Evolutionary conservation across 2,888 invertebrate species (phyloP), one percentile per base, ranked within the genome.

Genomic region (Lottia gigantea): DNA sequence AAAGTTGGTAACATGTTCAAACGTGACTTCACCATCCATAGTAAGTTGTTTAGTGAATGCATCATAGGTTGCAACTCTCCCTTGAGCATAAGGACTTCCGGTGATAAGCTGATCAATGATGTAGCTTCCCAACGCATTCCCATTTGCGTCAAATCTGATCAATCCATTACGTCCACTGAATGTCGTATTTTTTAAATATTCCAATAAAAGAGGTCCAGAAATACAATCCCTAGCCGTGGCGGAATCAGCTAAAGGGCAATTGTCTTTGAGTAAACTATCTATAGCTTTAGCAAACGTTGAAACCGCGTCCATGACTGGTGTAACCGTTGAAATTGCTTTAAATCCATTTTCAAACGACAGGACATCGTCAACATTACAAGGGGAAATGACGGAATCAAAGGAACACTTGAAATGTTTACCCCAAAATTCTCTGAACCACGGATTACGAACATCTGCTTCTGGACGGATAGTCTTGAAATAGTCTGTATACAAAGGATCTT

Each of bases 381-480:
- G 46, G 6, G 15, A 31, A 8, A 46, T n/a, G 26, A 66, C 68
- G 1, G 62, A 55, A 15, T 68, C 64, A 71, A 80, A 75, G n/a
- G 74, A 74, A 62, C 83, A 83, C 26, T 76, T 67, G 64, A 81
- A 83, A 64, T 75, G 55, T 19, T 71, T 71, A 62, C 78, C 76
- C 85, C 85, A 85, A 78, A 81, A 80, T 45, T 82, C 79, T 16
- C 65, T 49, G 25, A 85, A 80, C 83, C 83, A 85, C 0, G 83
- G 82, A 71, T 85, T 82, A 4, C 49, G 47, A 1, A 64, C 73
- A 2, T 64, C 73, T 0, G 40, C 49, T 2, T 19, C 23, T 16
- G 82, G 82, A 2, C 64, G 73, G 14, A 83, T 68, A 1, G 68
- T 67, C 23, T 78, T 74, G 70, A 83, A 85, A 68, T 82, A 82